Evolutionary conservation across 1,140 invertebrate species (phyloP).

Genomic region (Semibalanus balanoides): DNA sequence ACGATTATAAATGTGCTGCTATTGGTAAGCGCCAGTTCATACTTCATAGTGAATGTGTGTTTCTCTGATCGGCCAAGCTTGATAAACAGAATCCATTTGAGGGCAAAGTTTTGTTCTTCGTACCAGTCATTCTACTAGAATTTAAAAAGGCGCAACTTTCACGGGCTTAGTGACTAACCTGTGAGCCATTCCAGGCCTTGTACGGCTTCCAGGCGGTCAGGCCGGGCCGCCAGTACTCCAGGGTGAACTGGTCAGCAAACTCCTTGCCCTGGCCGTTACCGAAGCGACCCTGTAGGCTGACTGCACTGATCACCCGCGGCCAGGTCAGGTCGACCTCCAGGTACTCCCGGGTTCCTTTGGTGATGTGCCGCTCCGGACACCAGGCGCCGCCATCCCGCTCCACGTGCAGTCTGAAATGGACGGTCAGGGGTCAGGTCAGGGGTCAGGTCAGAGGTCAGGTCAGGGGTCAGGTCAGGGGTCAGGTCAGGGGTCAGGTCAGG

Average conservation of each 20-base stretch:
- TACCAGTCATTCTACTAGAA: too few relatives aligned
- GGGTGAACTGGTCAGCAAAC: slow-evolving; percentile 52
- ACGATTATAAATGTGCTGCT: too few relatives aligned
- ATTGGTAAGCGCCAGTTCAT: too few relatives aligned
- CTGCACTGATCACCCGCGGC: slow-evolving; percentile 48
- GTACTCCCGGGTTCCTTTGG: slow-evolving; percentile 49
- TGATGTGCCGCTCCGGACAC: slow-evolving; percentile 60
- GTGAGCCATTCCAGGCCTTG: slow-evolving; percentile 42
- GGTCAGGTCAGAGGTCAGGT: background rate
- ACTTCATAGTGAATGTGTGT: too few relatives aligned
- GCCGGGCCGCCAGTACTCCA: slow-evolving; percentile 56
- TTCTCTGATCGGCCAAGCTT: too few relatives aligned
- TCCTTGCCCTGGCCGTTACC: slow-evolving; percentile 61
- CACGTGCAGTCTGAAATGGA: slow-evolving; percentile 45
- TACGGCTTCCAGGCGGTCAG: slow-evolving; percentile 47
- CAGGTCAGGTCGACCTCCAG: slow-evolving; percentile 55
- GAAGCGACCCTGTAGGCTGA: slow-evolving; percentile 65
- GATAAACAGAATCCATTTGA: too few relatives aligned
- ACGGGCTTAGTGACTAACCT: slow-evolving; percentile 35
- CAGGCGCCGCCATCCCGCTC: slow-evolving; percentile 65
- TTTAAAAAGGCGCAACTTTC: too few relatives aligned
- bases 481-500: too few relatives aligned
- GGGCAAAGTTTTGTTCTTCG: too few relatives aligned
- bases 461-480: too few relatives aligned
- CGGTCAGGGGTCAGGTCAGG: slow-evolving; percentile 1